phyloP scores from a whole-genome alignment of 2,888 invertebrate genomes.

The Spisula subtruncata region DNA sequence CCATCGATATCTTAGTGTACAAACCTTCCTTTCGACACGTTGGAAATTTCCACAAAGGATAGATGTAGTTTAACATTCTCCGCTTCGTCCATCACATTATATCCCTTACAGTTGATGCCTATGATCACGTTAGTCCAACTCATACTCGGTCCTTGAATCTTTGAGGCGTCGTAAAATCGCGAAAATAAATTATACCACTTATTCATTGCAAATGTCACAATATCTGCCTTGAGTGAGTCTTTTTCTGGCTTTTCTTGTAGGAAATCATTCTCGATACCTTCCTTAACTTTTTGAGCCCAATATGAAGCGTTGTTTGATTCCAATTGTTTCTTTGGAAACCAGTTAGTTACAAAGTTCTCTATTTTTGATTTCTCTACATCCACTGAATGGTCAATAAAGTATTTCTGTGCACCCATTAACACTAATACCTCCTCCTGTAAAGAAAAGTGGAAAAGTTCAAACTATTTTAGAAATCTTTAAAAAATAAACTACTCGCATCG shows the following conservation, averaged over 20 bases:
- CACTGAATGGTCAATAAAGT: slow-evolving; percentile 77
- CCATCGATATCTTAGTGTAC: no score
- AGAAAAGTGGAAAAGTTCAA: background rate
- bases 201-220: slow-evolving; percentile 81
- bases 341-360: slow-evolving; percentile 76
- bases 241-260: slow-evolving; percentile 67
- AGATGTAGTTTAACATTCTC: slow-evolving; percentile 79
- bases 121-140: slow-evolving; percentile 76
- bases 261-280: slow-evolving; percentile 74
- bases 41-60: slow-evolving; percentile 78
- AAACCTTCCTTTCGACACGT: slow-evolving; percentile 75
- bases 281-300: slow-evolving; percentile 73
- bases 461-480: no score
- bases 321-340: slow-evolving; percentile 76
- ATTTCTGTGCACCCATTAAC: slow-evolving; percentile 80
- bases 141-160: slow-evolving; percentile 71
- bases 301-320: slow-evolving; percentile 63
- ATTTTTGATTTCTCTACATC: slow-evolving; percentile 75
- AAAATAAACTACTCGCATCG: no score
- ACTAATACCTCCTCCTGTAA: slow-evolving; percentile 81
- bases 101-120: slow-evolving; percentile 80
- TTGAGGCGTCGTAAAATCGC: slow-evolving; percentile 81
- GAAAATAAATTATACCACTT: slow-evolving; percentile 82
- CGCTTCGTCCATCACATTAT: slow-evolving; percentile 80
- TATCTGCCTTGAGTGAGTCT: slow-evolving; percentile 76